Evolutionary conservation across 2,113 vertebrate species (phyloP).

Genomic region (Pollimyrus isidori): DNA sequence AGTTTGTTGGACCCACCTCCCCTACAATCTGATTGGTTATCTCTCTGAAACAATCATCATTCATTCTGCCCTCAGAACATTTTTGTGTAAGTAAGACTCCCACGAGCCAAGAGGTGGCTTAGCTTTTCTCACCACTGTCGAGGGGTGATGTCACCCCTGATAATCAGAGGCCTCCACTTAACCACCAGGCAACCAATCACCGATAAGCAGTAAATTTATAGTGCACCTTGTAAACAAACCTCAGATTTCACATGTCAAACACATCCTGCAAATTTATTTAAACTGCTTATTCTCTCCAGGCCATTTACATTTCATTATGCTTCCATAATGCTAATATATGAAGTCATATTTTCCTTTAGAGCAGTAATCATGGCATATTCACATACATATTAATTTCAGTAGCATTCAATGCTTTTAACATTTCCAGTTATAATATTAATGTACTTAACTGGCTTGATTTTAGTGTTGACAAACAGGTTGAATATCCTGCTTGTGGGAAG

Average conservation of each 20-base stretch:
- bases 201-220: neutral
- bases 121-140: neutral
- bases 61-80: too few species aligned
- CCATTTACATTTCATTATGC: neutral
- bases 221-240: neutral
- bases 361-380: neutral
- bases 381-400: constrained; percentile 2
- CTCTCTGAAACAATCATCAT: too few species aligned
- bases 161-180: neutral
- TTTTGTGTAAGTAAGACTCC: too few species aligned
- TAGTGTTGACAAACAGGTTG: neutral
- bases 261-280: neutral
- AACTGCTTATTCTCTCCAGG: neutral
- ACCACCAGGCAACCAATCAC: neutral
- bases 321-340: neutral
- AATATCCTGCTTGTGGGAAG: neutral
- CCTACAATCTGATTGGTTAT: too few species aligned
- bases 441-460: neutral
- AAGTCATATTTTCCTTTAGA: neutral
- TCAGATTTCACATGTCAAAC: neutral
- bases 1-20: too few species aligned
- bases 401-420: neutral
- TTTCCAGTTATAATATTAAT: neutral
- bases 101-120: neutral
- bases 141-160: neutral